These are phyloP conservation scores for Sarcophilus harrisii DNA, from an alignment of 2,797 vertebrate genomes.

Conservation along the genomic window DNA sequence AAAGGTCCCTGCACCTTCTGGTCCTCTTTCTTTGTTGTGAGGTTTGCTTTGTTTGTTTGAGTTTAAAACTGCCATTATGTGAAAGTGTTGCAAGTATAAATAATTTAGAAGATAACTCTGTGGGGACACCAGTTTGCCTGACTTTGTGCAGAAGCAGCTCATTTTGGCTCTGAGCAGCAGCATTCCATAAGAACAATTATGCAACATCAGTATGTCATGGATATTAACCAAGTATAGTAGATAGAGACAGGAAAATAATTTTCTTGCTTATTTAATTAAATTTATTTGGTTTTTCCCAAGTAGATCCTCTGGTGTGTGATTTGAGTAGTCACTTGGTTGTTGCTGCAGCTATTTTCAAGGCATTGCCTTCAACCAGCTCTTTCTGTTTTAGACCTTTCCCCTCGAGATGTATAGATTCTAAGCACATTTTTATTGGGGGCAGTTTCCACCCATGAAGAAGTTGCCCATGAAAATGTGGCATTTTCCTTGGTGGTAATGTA, in stretches of 20 bases:
- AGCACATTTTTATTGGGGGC: constrained; percentile 74
- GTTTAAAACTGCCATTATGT: constrained; percentile 87
- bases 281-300: constrained; percentile 76
- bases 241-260: constrained; percentile 79
- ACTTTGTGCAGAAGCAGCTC: constrained; percentile 84
- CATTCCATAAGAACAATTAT: constrained; percentile 75
- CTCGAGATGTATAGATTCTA: constrained; percentile 72
- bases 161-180: constrained; percentile 79
- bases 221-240: constrained; percentile 75
- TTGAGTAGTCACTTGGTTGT: constrained; percentile 63
- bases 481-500: constrained; percentile 77
- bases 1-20: constrained; percentile 81
- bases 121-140: constrained; percentile 86
- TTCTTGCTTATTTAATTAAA: constrained; percentile 79
- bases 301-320: constrained; percentile 65
- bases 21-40: constrained; percentile 89
- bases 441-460: constrained; percentile 80
- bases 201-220: constrained; percentile 70
- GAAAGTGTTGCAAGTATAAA: constrained; percentile 91
- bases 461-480: constrained; percentile 80
- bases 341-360: constrained; percentile 56
- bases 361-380: neutral
- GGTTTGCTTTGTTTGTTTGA: constrained; percentile 89
- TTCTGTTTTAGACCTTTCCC: constrained; percentile 44
- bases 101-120: constrained; percentile 91